Evolutionary conservation across 2,113 vertebrate species (phyloP), one percentile per base, ranked within the genome.

Genomic region (Oriolus oriolus): DNA sequence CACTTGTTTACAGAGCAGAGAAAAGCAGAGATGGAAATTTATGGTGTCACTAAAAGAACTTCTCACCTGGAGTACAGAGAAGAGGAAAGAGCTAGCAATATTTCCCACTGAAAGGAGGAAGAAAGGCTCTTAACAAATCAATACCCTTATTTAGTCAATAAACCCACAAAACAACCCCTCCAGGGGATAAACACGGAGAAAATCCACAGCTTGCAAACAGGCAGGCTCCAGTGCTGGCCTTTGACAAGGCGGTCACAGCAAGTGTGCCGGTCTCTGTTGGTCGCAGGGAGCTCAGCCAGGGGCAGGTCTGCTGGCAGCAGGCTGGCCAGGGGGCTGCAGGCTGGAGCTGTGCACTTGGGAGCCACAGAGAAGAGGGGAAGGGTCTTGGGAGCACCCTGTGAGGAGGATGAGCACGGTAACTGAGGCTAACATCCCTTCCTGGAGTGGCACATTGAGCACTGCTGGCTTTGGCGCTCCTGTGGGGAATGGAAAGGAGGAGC

Each of bases 61-160:
- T 96, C 97, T 97, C 77, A 92, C 97, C 96, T 83, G 74, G 92
- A 95, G 87, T 89, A 94, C 82, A 45, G 68, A 84, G 87, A 53
- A 50, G 89, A 84, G 16, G 84, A 75, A 88, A 64, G 57, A 93
- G 92, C 86, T 63, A 90, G 91, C 93, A 87, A 91, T 96, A 96
- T 97, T 97, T 98, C 95, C 97, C 95, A 80, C 74, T 37, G 91
- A 97, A 97, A 95, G 96, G 95, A 97, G 90, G 94, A 89, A 88
- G 95, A 94, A 96, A 97, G 97, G 98, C 98, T 98, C 98, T 98
- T 98, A 98, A 94, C 92, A 86, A 95, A 98, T 98, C 98, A 92
- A 98, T 98, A 95, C 84, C 70, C 88, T 92, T 95, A 89, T 90
- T 95, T 92, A 96, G 97, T 98, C 97, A 97, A 98, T 98, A 98